Conservation (phyloP, 2,888 invertebrate species). For the Microctonus hyperodae region DNA sequence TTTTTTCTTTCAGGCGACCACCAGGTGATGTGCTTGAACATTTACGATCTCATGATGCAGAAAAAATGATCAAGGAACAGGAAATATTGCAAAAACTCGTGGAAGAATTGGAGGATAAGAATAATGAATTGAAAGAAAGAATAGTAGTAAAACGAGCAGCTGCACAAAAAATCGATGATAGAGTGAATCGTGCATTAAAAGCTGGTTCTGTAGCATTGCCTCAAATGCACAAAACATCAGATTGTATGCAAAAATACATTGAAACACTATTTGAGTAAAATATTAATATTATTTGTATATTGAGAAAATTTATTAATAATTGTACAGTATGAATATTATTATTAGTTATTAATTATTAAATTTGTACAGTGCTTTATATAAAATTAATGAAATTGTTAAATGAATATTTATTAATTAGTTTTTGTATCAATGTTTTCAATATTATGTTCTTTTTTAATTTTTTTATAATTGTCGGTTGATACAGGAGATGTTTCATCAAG, state of each 20-base stretch:
- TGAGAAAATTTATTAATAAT: neutral
- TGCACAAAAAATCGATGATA: slow-evolving; percentile 34
- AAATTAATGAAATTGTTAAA: neutral
- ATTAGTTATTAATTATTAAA: neutral
- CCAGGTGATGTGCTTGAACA: slow-evolving; percentile 52
- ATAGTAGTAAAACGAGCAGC: slow-evolving; percentile 42
- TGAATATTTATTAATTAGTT: neutral
- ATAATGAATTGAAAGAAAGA: slow-evolving; percentile 42
- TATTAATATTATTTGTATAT: neutral
- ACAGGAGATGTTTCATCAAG: neutral
- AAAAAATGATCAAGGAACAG: slow-evolving; percentile 45
- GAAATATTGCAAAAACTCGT: slow-evolving; percentile 43
- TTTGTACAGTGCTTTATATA: neutral
- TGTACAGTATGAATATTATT: neutral
- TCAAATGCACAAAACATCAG: slow-evolving; percentile 37
- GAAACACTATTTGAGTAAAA: neutral
- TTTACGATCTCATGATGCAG: slow-evolving; percentile 48
- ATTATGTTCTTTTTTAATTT: neutral
- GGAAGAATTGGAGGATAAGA: slow-evolving; percentile 47
- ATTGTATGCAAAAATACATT: slow-evolving; percentile 19
- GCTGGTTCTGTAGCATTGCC: slow-evolving; percentile 30
- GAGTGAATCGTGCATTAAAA: slow-evolving; percentile 36
- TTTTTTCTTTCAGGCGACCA: slow-evolving; percentile 49
- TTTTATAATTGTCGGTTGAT: neutral
- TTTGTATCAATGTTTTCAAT: neutral